Base-by-base conservation (phyloP, 2,113 vertebrate species). In the Sylvilagus bachmani region DNA sequence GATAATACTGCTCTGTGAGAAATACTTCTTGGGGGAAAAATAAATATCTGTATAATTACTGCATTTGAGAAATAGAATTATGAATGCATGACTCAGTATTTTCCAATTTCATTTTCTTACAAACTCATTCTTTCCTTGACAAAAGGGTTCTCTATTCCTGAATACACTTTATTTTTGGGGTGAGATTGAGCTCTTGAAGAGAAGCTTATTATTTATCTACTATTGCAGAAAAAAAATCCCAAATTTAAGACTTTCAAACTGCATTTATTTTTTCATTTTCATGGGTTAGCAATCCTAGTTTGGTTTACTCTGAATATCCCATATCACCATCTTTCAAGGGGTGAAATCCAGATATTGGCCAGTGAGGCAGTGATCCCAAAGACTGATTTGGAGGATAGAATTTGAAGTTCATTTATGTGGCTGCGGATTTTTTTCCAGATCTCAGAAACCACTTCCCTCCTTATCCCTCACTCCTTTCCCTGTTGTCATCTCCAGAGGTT, bases 181-280 rank as follows among this genome's bases (percentile, higher is more conserved):
- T 49, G 16, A 84, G 8, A 80, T 11, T 61, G 2, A 58, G 2
- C 21, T 77, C 55, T 66, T 73, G 85, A 29, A 27, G 55, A 53
- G 61, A 88, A 27, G 24, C 78, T 86, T 80, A 62, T 74, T 84
- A 78, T 5, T 74, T 88, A 33, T 44, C 64, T 79, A 14, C 27
- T 80, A 0, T 8, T 78, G n/a, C 49, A 69, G 55, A 71, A 51
- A 17, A 17, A 38, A 77, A 90, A 80, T 49, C 19, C 5, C 6
- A 74, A 66, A 73, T 3, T 80, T 94, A 71, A 16, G 36, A 29
- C 66, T 12, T 69, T 78, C 71, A 89, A 71, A 67, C 13, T 55
- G 17, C 5, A 61, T 70, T 80, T 92, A 79, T 70, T 33, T 7
- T 38, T 16, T 86, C 4, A 38, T 25, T 69, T 73, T 93, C 5